Evolutionary conservation across 2,888 invertebrate species (phyloP).

Genomic region (Slavum lentiscoides): DNA sequence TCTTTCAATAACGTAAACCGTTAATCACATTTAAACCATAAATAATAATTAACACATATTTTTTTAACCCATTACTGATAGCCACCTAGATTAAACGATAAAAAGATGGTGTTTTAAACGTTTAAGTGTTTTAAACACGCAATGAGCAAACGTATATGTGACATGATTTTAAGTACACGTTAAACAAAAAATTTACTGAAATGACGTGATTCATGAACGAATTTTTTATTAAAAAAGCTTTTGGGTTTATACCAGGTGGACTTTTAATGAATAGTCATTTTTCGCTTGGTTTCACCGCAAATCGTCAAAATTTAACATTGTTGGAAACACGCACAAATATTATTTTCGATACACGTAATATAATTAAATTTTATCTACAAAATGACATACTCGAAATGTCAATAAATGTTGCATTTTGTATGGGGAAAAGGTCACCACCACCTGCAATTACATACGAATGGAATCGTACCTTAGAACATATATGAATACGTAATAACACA

Average conservation of each 20-base stretch:
- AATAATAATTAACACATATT: not conserved
- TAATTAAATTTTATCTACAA: conserved; percentile 26
- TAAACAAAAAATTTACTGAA: not conserved
- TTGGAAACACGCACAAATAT: not conserved
- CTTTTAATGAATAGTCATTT: not conserved
- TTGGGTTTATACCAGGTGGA: not conserved
- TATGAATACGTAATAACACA: conserved; percentile 8
- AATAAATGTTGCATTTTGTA: conserved; percentile 32
- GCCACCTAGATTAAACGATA: not conserved
- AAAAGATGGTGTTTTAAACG: not conserved
- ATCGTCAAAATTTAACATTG: not conserved
- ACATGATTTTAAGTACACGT: not conserved
- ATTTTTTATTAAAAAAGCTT: not conserved
- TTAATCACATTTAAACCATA: not conserved
- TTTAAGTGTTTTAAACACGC: not conserved
- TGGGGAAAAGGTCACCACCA: conserved; percentile 30
- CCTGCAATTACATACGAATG: not conserved
- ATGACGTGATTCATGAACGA: not conserved
- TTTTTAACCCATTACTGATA: not conserved
- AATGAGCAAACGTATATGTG: not conserved
- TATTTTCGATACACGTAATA: not conserved
- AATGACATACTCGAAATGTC: conserved; percentile 42
- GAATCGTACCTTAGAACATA: conserved; percentile 19
- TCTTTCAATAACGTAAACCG: not conserved
- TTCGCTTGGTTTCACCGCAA: not conserved